Conservation (phyloP, 2,113 vertebrate species). For the Cyprinodon tularosa region DNA sequence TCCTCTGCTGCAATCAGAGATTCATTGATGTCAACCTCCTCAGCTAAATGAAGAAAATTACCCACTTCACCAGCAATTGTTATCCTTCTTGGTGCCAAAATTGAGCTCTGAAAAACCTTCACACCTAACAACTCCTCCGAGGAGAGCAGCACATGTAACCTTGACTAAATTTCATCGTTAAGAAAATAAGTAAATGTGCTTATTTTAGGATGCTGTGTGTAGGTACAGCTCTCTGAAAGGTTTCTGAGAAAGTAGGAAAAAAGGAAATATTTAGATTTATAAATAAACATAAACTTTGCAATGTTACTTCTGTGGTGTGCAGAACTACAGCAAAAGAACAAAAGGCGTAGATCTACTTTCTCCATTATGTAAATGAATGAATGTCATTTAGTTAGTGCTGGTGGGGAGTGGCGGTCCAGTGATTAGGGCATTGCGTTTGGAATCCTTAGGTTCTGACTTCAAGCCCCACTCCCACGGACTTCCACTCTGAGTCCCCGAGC, state of each 20-base stretch:
- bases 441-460: no score
- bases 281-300: background rate
- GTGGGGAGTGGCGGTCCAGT: no score
- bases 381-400: no score
- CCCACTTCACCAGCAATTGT: conserved; percentile 29
- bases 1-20: conserved; percentile 58
- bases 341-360: background rate
- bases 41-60: conserved; percentile 56
- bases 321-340: background rate
- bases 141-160: background rate
- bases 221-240: background rate
- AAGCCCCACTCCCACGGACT: no score
- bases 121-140: background rate
- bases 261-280: no score
- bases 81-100: conserved; percentile 11
- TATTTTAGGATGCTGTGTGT: background rate
- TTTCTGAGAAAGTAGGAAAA: background rate
- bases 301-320: background rate
- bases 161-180: background rate
- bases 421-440: no score
- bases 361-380: no score
- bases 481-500: no score
- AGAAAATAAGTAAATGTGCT: background rate
- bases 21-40: conserved; percentile 42
- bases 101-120: conserved; percentile 2